phyloP scores from a whole-genome alignment of 2,888 invertebrate species.

The Xanthia icteritia region DNA sequence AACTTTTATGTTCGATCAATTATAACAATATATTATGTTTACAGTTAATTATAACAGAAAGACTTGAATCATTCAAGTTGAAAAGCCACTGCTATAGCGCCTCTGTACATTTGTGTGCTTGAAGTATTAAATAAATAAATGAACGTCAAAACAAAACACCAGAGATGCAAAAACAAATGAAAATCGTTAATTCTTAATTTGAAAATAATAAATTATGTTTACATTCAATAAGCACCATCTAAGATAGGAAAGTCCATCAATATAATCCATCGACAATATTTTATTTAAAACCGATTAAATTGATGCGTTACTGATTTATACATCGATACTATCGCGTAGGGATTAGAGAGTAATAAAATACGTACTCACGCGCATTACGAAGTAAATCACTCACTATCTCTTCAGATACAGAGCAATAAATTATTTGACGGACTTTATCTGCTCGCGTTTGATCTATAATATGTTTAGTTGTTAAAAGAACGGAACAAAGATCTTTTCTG shows the following conservation, averaged over 20 bases:
- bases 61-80: not conserved
- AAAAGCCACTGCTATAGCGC: too few species aligned
- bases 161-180: conserved; percentile 34
- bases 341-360: conserved; percentile 67
- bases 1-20: not conserved
- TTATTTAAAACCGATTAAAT: conserved; percentile 35
- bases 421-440: conserved; percentile 67
- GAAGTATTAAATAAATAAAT: too few species aligned
- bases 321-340: conserved; percentile 60
- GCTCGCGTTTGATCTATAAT: conserved; percentile 72
- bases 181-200: conserved; percentile 9
- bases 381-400: conserved; percentile 73
- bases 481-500: conserved; percentile 58
- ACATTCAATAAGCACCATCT: not conserved
- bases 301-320: conserved; percentile 41
- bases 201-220: conserved; percentile 25
- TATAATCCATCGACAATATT: conserved; percentile 32
- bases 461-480: conserved; percentile 66
- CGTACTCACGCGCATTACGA: conserved; percentile 47
- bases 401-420: conserved; percentile 68
- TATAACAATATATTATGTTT: not conserved
- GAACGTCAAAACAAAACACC: conserved; percentile 30
- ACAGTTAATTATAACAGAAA: not conserved
- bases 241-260: conserved; percentile 5
- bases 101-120: too few species aligned